phyloP scores from a whole-genome alignment of 2,797 vertebrate genomes.

The Anguilla megastoma region DNA sequence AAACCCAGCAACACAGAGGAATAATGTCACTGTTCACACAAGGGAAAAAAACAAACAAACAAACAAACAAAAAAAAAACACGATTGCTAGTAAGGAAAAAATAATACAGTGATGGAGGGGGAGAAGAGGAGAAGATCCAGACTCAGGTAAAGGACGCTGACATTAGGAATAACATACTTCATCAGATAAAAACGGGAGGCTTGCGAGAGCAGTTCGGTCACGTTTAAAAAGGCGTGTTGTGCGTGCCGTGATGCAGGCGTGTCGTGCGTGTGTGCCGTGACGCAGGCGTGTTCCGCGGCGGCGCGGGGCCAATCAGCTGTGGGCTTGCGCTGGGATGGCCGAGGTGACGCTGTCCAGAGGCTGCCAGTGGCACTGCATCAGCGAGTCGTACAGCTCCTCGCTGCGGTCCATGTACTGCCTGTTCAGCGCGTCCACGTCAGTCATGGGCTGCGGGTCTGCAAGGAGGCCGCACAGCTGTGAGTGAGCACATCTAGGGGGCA shows the following conservation, averaged over 20 bases:
- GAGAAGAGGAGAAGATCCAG: neutral
- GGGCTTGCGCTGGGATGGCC: conserved; percentile 67
- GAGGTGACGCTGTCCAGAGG: conserved; percentile 82
- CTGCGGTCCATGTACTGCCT: conserved; percentile 87
- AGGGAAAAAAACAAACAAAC: neutral
- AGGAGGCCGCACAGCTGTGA: conserved; percentile 13
- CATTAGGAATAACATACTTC: neutral
- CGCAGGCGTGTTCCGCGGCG: neutral
- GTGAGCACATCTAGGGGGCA: neutral
- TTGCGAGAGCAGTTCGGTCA: neutral
- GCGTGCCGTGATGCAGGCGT: neutral
- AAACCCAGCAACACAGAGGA: neutral
- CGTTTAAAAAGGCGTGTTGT: conserved; percentile 28
- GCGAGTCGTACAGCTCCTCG: conserved; percentile 87
- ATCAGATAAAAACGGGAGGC: neutral
- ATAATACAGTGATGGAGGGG: neutral
- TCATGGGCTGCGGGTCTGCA: conserved; percentile 80
- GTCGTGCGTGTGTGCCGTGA: neutral
- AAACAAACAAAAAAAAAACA: neutral
- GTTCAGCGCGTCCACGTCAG: conserved; percentile 86
- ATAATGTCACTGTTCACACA: neutral
- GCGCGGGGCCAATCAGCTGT: conserved; percentile 52
- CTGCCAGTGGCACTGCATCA: conserved; percentile 90
- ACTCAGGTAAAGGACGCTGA: neutral
- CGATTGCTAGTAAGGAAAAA: neutral